These are phyloP conservation scores for Blera fallax DNA, from an alignment of 2,888 invertebrate genomes.

Conservation along the genomic window DNA sequence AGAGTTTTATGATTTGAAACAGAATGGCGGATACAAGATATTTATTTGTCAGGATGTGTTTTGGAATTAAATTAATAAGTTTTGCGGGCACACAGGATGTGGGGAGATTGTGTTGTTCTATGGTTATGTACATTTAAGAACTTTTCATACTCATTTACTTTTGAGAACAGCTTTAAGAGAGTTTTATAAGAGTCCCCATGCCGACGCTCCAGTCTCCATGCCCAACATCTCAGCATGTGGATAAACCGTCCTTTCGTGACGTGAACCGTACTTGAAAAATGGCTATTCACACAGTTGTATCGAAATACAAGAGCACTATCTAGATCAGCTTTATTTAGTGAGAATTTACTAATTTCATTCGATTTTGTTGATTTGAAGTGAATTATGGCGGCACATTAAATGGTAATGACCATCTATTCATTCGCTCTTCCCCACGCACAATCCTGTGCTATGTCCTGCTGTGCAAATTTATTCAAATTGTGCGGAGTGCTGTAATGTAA, in stretches of 20 bases:
- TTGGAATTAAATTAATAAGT: constrained; percentile 33
- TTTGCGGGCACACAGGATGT: not conserved
- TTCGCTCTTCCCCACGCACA: not conserved
- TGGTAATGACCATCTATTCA: not conserved
- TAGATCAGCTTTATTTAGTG: not conserved
- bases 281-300: too few species aligned
- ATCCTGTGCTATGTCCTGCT: not conserved
- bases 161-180: not conserved
- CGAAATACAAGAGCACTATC: too few species aligned
- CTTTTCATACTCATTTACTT: not conserved
- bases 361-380: not conserved
- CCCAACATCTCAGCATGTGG: too few species aligned
- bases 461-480: not conserved
- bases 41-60: constrained; percentile 24
- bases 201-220: too few species aligned
- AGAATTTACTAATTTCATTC: not conserved
- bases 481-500: not conserved
- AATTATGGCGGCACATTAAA: not conserved
- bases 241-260: too few species aligned
- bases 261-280: too few species aligned
- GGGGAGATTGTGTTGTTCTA: not conserved
- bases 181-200: too few species aligned
- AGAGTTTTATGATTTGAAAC: constrained; percentile 26
- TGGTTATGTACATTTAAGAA: not conserved
- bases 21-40: constrained; percentile 21